These are phyloP conservation scores for Elegia similella DNA, from an alignment of 2,888 invertebrate genomes.

Conservation along the genomic window DNA sequence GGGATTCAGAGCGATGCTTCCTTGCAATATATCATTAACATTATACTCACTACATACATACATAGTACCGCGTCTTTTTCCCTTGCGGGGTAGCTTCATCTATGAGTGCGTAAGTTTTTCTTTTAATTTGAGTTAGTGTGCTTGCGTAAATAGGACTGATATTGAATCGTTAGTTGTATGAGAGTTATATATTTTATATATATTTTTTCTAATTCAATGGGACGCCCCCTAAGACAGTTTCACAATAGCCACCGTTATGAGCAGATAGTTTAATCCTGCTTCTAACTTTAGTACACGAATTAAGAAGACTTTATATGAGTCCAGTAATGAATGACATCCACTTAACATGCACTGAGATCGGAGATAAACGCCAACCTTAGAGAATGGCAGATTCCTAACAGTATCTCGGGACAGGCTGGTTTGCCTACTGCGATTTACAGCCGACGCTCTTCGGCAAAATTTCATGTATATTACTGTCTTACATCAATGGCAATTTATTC, in stretches of 20 bases:
- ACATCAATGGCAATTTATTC: constrained; percentile 8
- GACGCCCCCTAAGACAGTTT: no score
- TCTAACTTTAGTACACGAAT: neutral
- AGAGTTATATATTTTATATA: no score
- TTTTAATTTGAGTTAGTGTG: no score
- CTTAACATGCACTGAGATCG: constrained; percentile 2
- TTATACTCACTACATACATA: no score
- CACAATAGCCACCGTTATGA: no score
- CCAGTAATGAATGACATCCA: constrained; percentile 9
- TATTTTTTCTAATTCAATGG: no score
- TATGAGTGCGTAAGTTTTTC: no score
- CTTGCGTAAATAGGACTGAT: no score
- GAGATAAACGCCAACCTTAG: constrained; percentile 6
- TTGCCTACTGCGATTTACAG: constrained; percentile 8
- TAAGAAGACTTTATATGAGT: neutral
- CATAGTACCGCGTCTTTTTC: no score
- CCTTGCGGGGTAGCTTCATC: no score
- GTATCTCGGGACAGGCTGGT: neutral
- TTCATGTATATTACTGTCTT: constrained; percentile 11
- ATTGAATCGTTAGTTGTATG: no score
- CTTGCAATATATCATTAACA: neutral
- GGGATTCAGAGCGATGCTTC: constrained; percentile 12
- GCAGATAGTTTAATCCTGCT: no score
- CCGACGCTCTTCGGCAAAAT: constrained; percentile 2
- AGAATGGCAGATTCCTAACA: constrained; percentile 13